A percentile compares a stretch with the other conserved stretches of the same genome.
Conservation (phyloP, 2,797 vertebrate genomes). For the Carcharodon carcharias region DNA sequence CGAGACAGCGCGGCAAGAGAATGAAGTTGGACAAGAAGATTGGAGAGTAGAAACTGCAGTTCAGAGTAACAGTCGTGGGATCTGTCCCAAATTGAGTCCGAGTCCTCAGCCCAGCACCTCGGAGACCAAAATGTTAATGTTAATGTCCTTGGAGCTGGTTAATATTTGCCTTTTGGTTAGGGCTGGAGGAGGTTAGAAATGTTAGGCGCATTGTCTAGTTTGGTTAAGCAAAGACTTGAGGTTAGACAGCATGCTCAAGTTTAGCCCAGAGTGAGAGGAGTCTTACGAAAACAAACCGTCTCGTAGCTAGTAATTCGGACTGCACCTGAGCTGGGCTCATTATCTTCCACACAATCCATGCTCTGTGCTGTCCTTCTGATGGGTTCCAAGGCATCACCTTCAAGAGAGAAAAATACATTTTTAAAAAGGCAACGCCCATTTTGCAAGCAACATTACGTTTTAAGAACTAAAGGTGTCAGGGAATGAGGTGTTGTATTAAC, state of each 20-base stretch:
- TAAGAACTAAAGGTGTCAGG: neutral
- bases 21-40: neutral
- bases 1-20: conserved; percentile 20
- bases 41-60: neutral
- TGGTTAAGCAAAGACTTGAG: neutral
- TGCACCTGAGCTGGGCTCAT: conserved; percentile 22
- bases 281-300: conserved; percentile 43
- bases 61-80: neutral
- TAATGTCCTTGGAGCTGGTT: neutral
- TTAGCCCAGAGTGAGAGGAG: conserved; percentile 26
- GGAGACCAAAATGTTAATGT: neutral
- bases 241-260: neutral
- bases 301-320: conserved; percentile 43
- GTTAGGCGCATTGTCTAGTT: neutral
- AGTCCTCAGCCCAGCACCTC: neutral
- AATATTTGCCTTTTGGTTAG: neutral
- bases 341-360: neutral
- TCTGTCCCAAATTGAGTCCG: neutral
- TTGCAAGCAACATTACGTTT: neutral
- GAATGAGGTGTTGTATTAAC: neutral
- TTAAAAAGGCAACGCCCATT: neutral
- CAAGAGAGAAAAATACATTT: neutral
- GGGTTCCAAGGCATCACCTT: neutral
- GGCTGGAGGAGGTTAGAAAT: neutral
- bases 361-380: neutral